A percentile compares a stretch with the other conserved stretches of the same genome.
These are phyloP conservation scores for Tetramorium parvispinum DNA, from an alignment of 1,140 invertebrate species.

Conservation along the genomic window DNA sequence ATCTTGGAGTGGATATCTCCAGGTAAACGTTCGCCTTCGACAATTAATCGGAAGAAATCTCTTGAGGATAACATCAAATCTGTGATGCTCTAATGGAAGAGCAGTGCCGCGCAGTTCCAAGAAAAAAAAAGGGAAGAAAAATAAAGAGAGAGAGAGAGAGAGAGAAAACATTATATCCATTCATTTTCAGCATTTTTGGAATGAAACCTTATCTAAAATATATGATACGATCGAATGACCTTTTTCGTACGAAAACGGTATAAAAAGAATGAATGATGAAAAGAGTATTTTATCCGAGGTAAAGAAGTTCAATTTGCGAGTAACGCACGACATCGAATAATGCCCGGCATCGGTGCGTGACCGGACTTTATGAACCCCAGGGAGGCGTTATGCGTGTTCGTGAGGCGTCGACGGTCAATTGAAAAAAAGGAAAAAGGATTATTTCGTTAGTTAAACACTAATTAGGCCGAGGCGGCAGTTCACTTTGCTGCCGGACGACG, in stretches of 20 bases:
- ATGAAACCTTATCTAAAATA: neutral
- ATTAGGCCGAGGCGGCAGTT: conserved; percentile 66
- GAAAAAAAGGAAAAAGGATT: conserved; percentile 59
- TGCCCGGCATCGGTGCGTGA: neutral
- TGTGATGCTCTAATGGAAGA: conserved; percentile 1
- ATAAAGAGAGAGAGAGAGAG: neutral
- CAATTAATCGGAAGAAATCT: conserved; percentile 34
- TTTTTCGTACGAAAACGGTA: neutral
- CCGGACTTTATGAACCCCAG: conserved; percentile 7
- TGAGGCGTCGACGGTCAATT: conserved; percentile 61
- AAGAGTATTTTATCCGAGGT: neutral
- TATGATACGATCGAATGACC: neutral
- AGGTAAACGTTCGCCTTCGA: neutral
- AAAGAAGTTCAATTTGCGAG: neutral
- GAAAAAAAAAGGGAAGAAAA: neutral
- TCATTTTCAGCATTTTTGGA: neutral
- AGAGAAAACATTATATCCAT: neutral
- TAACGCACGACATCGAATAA: neutral
- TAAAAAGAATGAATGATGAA: neutral
- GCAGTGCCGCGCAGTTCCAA: neutral
- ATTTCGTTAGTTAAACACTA: conserved; percentile 73
- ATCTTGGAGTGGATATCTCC: conserved; percentile 13
- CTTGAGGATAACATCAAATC: conserved; percentile 2
- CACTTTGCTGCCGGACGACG: conserved; percentile 33
- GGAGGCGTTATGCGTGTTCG: conserved; percentile 4